Conservation (phyloP, 1,140 invertebrate genomes). For the Microplitis demolitor region DNA sequence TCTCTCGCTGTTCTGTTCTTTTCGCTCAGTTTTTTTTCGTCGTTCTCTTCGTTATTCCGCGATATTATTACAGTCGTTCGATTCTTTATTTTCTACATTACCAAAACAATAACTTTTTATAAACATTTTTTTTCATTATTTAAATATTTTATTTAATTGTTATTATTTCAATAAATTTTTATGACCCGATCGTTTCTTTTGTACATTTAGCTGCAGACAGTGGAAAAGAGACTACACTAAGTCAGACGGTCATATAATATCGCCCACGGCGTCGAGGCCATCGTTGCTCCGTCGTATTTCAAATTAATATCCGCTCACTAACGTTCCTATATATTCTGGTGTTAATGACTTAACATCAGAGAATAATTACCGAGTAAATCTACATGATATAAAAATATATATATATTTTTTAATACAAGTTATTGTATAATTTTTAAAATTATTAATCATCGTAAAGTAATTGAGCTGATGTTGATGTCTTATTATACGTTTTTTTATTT, state of each 20-base stretch:
- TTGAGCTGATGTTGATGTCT: too few relatives aligned
- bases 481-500: too few relatives aligned
- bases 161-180: too few relatives aligned
- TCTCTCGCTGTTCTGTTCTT: constrained; percentile 17
- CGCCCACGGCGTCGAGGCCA: constrained; percentile 1
- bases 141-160: neutral
- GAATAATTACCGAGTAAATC: neutral
- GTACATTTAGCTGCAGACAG: neutral
- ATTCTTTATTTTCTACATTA: constrained; percentile 6
- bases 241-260: neutral
- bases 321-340: neutral
- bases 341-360: neutral
- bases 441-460: too few relatives aligned
- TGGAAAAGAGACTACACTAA: neutral
- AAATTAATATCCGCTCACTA: constrained; percentile 5
- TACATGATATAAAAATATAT: too few relatives aligned
- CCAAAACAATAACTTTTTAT: neutral
- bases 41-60: constrained; percentile 4
- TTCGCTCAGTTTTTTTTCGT: constrained; percentile 14
- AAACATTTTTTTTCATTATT: neutral
- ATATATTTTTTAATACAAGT: too few relatives aligned
- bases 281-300: neutral
- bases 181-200: neutral
- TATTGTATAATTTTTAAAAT: too few relatives aligned
- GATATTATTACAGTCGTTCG: constrained; percentile 25